These are phyloP conservation scores for Takifugu flavidus DNA, from an alignment of 2,113 vertebrate species.

Conservation along the genomic window DNA sequence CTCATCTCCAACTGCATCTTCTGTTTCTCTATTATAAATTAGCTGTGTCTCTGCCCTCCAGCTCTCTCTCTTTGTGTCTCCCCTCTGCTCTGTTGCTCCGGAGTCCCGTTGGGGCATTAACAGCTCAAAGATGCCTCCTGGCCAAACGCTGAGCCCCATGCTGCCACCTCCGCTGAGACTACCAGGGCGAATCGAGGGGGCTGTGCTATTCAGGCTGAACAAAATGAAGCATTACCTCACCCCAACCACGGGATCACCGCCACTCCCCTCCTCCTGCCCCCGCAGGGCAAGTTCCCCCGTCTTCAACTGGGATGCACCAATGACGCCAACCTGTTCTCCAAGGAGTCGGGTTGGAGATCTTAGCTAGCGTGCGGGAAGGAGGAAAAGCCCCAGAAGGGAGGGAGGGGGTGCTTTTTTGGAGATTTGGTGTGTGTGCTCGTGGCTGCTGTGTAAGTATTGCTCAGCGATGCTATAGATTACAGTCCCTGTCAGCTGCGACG, in stretches of 20 bases:
- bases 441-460: constrained; percentile 51
- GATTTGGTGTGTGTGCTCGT: constrained; percentile 1
- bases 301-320: constrained; percentile 21
- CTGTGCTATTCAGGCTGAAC: constrained; percentile 40
- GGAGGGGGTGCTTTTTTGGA: constrained; percentile 16
- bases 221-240: constrained; percentile 43
- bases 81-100: constrained; percentile 1
- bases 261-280: constrained; percentile 20
- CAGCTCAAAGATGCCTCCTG: constrained; percentile 43
- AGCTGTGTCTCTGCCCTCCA: constrained; percentile 30
- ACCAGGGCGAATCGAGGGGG: constrained; percentile 21
- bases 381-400: constrained; percentile 37
- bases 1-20: constrained; percentile 19
- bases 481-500: constrained; percentile 59
- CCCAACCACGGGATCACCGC: neutral
- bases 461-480: constrained; percentile 65
- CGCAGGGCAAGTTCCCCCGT: constrained; percentile 31
- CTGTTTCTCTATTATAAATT: neutral
- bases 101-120: constrained; percentile 17
- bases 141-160: constrained; percentile 42
- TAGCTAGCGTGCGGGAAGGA: constrained; percentile 26
- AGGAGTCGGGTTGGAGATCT: constrained; percentile 43
- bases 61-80: constrained; percentile 42
- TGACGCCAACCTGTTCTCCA: constrained; percentile 47
- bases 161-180: constrained; percentile 32